Conservation (phyloP, 1,140 invertebrate genomes). For the Drosophila parvula region DNA sequence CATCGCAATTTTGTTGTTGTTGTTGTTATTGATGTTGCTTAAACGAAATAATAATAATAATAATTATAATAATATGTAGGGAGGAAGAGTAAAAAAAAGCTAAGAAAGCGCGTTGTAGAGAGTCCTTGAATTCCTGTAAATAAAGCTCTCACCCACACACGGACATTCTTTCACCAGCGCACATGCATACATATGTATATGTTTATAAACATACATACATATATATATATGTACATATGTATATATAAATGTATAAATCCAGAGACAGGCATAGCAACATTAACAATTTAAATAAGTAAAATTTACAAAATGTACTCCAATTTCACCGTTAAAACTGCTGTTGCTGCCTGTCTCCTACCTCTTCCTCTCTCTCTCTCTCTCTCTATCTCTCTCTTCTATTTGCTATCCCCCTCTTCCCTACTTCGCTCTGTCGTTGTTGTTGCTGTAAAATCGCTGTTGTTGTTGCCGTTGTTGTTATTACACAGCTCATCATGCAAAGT, state of each 20-base stretch:
- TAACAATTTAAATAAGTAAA: slow-evolving; percentile 3
- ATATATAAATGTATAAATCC: neutral
- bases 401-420: slow-evolving; percentile 17
- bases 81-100: neutral
- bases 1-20: slow-evolving; percentile 47
- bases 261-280: slow-evolving; percentile 14
- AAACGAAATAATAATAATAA: slow-evolving; percentile 3
- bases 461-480: slow-evolving; percentile 46
- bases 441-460: slow-evolving; percentile 52
- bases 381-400: slow-evolving; percentile 16
- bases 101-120: neutral
- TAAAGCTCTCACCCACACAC: slow-evolving; percentile 25
- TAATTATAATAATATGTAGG: neutral
- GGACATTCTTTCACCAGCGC: slow-evolving; percentile 12
- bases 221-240: neutral
- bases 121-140: slow-evolving; percentile 28
- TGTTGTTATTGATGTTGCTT: slow-evolving; percentile 56
- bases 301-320: slow-evolving; percentile 9
- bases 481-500: slow-evolving; percentile 44
- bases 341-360: slow-evolving; percentile 20
- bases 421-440: slow-evolving; percentile 51
- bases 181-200: neutral
- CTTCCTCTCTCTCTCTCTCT: slow-evolving; percentile 3
- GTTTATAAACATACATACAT: neutral
- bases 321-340: slow-evolving; percentile 5